Evolutionary conservation across 2,888 invertebrate species (phyloP).

Genomic region (Stenodera caucasica): DNA sequence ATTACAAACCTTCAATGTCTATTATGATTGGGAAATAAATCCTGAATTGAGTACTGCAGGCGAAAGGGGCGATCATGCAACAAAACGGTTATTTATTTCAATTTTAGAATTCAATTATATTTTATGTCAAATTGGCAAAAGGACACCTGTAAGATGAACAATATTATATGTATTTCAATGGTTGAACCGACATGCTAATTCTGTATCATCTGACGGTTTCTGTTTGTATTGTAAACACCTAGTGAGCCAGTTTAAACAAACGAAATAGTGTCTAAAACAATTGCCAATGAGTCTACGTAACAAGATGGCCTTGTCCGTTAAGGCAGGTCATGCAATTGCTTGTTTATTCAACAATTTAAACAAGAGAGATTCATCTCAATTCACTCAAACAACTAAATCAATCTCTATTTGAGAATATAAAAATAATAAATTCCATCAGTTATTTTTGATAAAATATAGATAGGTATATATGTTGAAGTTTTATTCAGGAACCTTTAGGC

Average conservation of each 20-base stretch:
- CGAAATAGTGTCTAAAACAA: constrained; percentile 45
- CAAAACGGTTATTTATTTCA: background rate
- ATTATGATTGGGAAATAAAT: constrained; percentile 27
- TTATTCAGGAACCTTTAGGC: background rate
- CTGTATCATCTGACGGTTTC: constrained; percentile 47
- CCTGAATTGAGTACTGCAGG: background rate
- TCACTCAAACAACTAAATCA: background rate
- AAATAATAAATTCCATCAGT: background rate
- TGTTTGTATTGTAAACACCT: constrained; percentile 54
- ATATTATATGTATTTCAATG: constrained; percentile 36
- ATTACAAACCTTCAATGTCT: constrained; percentile 30
- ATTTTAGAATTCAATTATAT: background rate
- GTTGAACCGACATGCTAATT: constrained; percentile 43
- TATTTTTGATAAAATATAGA: background rate
- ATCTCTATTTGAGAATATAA: no score
- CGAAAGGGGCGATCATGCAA: constrained; percentile 1
- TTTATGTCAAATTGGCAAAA: background rate
- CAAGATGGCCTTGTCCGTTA: constrained; percentile 31
- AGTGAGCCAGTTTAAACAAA: constrained; percentile 53
- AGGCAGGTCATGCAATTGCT: constrained; percentile 28
- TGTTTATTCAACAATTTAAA: constrained; percentile 14
- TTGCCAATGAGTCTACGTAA: constrained; percentile 35
- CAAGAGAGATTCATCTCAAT: background rate
- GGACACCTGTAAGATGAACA: constrained; percentile 32
- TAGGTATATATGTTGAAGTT: no score